These are phyloP conservation scores for Oreochromis aureus DNA, from an alignment of 2,113 vertebrate genomes.

Conservation along the genomic window DNA sequence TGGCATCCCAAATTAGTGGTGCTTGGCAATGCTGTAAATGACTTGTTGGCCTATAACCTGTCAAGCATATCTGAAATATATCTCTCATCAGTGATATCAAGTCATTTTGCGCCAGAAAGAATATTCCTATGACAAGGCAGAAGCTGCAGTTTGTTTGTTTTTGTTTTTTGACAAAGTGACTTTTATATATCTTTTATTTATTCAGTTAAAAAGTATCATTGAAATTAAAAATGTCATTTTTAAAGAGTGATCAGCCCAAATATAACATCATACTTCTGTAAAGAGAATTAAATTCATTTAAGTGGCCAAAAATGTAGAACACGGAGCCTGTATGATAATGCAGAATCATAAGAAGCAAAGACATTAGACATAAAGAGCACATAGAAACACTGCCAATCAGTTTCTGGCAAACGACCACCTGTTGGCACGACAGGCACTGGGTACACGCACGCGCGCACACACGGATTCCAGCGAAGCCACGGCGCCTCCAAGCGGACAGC, in stretches of 20 bases:
- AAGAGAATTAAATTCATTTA: not conserved
- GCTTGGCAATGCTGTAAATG: not conserved
- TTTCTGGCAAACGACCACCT: not conserved
- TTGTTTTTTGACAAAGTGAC: too few relatives aligned
- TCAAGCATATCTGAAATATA: not conserved
- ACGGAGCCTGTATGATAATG: not conserved
- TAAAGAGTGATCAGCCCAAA: not conserved
- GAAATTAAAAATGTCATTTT: too few relatives aligned
- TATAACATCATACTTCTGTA: not conserved
- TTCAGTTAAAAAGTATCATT: too few relatives aligned
- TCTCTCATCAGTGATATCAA: not conserved
- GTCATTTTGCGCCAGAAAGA: not conserved
- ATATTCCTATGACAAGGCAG: not conserved
- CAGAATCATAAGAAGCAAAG: not conserved
- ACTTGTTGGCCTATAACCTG: not conserved
- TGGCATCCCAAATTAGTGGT: not conserved
- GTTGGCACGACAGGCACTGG: not conserved
- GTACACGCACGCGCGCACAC: slow-evolving; percentile 2
- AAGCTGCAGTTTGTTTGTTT: too few relatives aligned
- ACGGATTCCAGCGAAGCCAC: slow-evolving; percentile 38
- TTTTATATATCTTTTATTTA: too few relatives aligned
- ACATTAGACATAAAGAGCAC: not conserved
- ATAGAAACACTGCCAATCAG: not conserved
- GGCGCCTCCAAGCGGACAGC: slow-evolving; percentile 59
- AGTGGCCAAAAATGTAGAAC: not conserved